Base-by-base conservation (phyloP, 2,888 invertebrate genomes). In the Tenthredo amoena region DNA sequence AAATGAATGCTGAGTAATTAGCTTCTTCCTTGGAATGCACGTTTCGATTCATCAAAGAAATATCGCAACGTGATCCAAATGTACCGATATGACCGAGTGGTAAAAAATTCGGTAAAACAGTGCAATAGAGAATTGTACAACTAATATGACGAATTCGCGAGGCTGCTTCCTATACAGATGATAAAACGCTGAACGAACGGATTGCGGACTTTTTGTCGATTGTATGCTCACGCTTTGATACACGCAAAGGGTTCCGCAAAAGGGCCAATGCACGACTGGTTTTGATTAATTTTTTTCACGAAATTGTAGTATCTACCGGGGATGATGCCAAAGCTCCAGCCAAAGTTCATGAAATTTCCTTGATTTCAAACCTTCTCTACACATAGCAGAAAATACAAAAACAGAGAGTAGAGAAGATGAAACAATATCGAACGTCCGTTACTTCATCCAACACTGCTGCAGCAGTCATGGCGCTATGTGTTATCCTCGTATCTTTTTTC, bases 181-280 rank as follows among this genome's bases (percentile, higher is more conserved):
- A 68, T 34, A 34, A 68, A 68, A 68, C 31, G 68, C 68, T 15
- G 31, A 68, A 34, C 31, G 34, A 68, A 34, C 7, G 68, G 34
- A 34, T 68, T 4, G 31, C 18, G 34, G 15, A 18, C 15, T 68
- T 68, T 15, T 26, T 1, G 34, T 4, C 68, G 15, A 68, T 34
- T 26, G 68, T 15, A 18, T 34, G 68, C 68, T 34, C 68, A 26
- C 62, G 62, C 62, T 62, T 62, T 62, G 62, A 62, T 62, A 62
- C 12, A 62, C 12, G 26, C 0, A 62, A 62, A 12, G 12, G 62
- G 62, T 62, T 62, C 26, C 62, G 12, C 10, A 10, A 26, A 62
- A 62, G 12, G 62, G 62, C 62, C 26, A 62, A 26, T 26, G 62
- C 26, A 26, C 62, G 26, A 26, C 26, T 26, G 62, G 21, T 12